A percentile compares a stretch with the other conserved stretches of the same genome.
These are phyloP conservation scores for Boloria euphrosyne DNA, from an alignment of 2,888 invertebrate species.

Conservation along the genomic window DNA sequence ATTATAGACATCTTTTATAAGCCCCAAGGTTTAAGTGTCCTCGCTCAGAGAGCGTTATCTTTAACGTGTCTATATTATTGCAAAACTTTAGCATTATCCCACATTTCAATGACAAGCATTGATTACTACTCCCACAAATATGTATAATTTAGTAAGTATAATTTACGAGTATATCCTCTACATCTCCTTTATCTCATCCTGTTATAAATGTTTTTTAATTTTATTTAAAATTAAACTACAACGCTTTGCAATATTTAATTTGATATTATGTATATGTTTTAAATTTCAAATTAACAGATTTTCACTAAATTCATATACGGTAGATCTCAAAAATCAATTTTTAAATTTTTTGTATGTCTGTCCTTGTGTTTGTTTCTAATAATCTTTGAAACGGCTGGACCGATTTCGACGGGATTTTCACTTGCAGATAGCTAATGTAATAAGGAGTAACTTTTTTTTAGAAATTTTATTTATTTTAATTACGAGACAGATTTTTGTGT, in stretches of 20 bases:
- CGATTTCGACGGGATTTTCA: no score
- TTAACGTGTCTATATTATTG: background rate
- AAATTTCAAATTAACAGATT: no score
- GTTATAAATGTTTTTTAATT: slow-evolving; percentile 26
- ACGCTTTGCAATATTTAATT: no score
- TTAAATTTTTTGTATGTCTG: no score
- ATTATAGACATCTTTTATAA: background rate
- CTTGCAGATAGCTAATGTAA: no score
- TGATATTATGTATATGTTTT: background rate
- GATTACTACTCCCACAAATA: slow-evolving; percentile 22
- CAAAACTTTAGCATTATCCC: slow-evolving; percentile 5
- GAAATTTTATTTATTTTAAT: no score
- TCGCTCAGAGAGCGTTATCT: background rate
- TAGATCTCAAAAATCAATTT: no score
- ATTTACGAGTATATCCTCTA: slow-evolving; percentile 6
- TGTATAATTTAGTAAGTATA: background rate
- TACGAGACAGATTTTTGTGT: no score
- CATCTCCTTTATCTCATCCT: slow-evolving; percentile 35
- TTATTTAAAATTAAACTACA: slow-evolving; percentile 2
- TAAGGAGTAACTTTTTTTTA: no score
- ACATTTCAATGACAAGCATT: slow-evolving; percentile 21
- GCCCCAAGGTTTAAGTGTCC: background rate
- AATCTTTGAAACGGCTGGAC: no score
- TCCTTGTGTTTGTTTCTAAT: no score
- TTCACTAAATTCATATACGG: no score